Base-by-base conservation (phyloP, 2,888 invertebrate species). In the Netelia fuscicornis region DNA sequence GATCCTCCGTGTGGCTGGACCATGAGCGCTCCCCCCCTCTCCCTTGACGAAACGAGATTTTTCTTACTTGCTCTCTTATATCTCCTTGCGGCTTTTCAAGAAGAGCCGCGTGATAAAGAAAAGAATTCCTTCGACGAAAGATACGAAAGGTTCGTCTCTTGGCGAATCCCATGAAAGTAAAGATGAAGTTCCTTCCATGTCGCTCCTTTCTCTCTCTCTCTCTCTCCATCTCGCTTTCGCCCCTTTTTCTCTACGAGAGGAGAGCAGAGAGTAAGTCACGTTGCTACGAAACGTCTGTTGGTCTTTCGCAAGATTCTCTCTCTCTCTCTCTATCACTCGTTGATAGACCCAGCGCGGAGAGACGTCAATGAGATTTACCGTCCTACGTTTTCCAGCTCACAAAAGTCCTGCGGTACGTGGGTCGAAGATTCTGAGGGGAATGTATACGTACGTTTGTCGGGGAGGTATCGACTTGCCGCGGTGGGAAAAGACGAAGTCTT, bases 281-380 rank as follows among this genome's bases (percentile, higher is more conserved):
- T 82, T 72, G 67, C 42, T 64, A 23, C 37, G 65, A 82, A 82
- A 68, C 44, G 67, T 71, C 44, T 64, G 65, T 54, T 77, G 17
- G 48, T 77, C 60, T 52, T 77, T 64, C 20, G 30, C 58, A 11
- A 65, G 48, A 52, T 20, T 58, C 48, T 68, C 56, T 56, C 52
- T 67, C 30, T 56, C 52, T 5, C 6, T 37, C 37, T 37, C 37
- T 37, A 37, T 37, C 37, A 37, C 37, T 37, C 17, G 58, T 44
- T 25, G 44, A n/a, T n/a, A 42, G 37, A 74, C 6, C 13, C 30
- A 20, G n/a, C 71, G 37, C 65, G 48, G 64, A 64, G 52, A 67
- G 30, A 64, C 67, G 72, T 77, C 80, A 77, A 81, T 77, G 72
- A 81, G 75, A 84, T 81, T 81, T 77, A 58, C 72, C 42, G 42